Conservation (phyloP, 2,113 vertebrate genomes). For the Myocastor coypus region DNA sequence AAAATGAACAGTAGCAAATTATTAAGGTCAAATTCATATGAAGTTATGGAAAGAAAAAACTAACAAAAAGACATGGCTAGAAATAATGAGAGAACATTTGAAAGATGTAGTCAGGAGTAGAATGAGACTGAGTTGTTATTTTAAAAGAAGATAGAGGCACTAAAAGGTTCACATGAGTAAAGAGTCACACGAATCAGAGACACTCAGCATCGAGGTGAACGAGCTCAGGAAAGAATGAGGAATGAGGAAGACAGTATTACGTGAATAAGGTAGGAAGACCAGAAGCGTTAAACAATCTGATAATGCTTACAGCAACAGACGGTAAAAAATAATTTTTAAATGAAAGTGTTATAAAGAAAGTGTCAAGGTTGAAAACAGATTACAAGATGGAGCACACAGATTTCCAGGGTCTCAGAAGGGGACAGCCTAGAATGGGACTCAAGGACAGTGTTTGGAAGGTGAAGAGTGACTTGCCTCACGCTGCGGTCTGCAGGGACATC, state of each 20-base stretch:
- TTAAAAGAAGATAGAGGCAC: conserved; percentile 26
- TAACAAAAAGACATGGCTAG: background rate
- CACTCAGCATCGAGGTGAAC: background rate
- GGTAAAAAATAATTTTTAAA: background rate
- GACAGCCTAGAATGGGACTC: background rate
- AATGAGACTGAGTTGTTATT: background rate
- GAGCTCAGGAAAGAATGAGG: conserved; percentile 14
- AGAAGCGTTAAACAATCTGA: background rate
- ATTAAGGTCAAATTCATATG: conserved; percentile 7
- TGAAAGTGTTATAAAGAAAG: conserved; percentile 28
- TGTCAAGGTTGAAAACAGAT: background rate
- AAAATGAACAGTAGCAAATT: conserved; percentile 11
- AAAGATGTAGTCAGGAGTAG: background rate
- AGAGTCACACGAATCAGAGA: background rate
- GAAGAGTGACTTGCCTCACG: background rate
- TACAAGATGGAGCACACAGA: background rate
- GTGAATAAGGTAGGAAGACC: background rate
- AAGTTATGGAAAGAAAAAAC: background rate
- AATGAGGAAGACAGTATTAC: background rate
- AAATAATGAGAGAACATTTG: background rate
- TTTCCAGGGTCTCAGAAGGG: background rate
- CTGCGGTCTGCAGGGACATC: background rate
- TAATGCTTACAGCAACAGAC: background rate
- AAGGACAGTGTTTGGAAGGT: background rate
- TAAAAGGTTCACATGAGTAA: background rate